Base-by-base conservation (phyloP, 2,888 invertebrate species). In the Apodemia mormo region DNA sequence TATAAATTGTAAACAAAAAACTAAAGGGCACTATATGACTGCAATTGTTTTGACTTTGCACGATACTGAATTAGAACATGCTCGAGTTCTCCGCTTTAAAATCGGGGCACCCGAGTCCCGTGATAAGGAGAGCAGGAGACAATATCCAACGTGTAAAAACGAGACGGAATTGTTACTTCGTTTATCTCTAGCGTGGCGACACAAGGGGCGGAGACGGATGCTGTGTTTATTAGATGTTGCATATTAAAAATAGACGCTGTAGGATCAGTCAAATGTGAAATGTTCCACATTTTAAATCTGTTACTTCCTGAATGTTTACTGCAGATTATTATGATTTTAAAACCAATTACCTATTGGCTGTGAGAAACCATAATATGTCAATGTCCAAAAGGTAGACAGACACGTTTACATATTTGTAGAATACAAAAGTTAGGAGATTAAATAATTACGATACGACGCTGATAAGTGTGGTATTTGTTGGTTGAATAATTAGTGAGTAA, bases 261-360 rank as follows among this genome's bases (percentile, higher is more conserved):
- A 65, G 22, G 49, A 89, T 71, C 69, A 40, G 61, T 69, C 52
- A 65, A 67, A 68, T 69, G 66, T 56, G 67, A 68, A 65, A 67
- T 81, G 88, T 80, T 84, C 87, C 81, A 88, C 84, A 87, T 87
- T 86, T 88, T 85, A 80, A 84, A 87, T 85, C 80, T 77, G 78
- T 82, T 85, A 85, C 87, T 88, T 89, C 89, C 90, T 88, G 84
- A 74, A 81, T 61, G 45, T 72, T 12, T n/a, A 66, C 66, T 33
- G 30, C 2, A 10, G 7, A 30, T 58, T 33, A 33, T 33, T 33
- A 2, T 3, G 33, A n/a, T 58, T 58, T 58, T 45, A 12, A 2
- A 45, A 45, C 3, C 45, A 45, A 45, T 40, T 6, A 6, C 7
- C 7, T 3, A 8, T 8, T 43, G 10, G 10, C 9, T 22, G 22